Conservation (phyloP, 1,140 invertebrate genomes). For the Agrypnia vestita region DNA sequence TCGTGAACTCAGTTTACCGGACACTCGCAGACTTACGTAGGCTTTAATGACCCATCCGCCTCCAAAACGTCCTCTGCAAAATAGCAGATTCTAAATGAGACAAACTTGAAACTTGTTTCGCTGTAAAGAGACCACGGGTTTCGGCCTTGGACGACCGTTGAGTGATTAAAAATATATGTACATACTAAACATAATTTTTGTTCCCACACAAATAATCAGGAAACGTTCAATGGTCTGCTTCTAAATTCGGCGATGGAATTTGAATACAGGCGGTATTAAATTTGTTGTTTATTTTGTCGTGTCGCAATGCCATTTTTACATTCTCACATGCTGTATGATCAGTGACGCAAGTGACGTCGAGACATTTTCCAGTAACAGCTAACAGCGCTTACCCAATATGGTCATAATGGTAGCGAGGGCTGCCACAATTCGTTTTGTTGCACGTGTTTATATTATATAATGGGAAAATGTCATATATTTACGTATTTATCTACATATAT, state of each 20-base stretch:
- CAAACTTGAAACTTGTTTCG: not conserved
- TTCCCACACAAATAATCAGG: constrained; percentile 21
- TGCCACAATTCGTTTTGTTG: no score
- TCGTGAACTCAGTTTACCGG: no score
- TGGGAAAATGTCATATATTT: no score
- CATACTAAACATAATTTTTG: constrained; percentile 13
- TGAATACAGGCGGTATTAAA: not conserved
- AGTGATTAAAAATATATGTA: not conserved
- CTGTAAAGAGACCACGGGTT: constrained; percentile 3
- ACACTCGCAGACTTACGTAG: no score
- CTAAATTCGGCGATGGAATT: not conserved
- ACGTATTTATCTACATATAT: no score
- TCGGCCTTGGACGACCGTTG: constrained; percentile 12
- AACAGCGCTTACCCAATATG: constrained; percentile 3
- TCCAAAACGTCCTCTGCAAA: no score
- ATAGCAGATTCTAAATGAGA: no score
- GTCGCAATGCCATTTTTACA: not conserved
- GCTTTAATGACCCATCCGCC: no score
- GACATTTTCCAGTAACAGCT: constrained; percentile 15
- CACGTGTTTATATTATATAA: no score
- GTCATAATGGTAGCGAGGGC: not conserved
- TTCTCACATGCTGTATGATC: not conserved
- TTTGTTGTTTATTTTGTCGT: constrained; percentile 18
- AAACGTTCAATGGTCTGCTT: constrained; percentile 9
- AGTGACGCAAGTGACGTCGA: constrained; percentile 21